Conservation (phyloP, 2,113 vertebrate genomes). For the Austrofundulus limnaeus region DNA sequence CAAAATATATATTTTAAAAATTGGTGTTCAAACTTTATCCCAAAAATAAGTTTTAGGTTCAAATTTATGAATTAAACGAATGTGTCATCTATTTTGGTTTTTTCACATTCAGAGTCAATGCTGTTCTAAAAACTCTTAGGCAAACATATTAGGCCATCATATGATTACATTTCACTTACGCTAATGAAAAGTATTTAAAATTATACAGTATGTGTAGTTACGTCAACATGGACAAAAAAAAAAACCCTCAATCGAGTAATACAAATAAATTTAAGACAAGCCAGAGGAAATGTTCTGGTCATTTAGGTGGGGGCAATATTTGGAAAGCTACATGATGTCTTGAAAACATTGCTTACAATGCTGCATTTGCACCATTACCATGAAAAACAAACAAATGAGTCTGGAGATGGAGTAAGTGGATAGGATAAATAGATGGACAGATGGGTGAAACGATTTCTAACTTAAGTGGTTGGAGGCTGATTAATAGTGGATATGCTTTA, state of each 20-base stretch:
- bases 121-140: neutral
- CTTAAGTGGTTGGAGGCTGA: constrained; percentile 11
- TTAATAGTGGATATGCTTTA: constrained; percentile 1
- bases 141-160: no score
- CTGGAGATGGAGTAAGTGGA: neutral
- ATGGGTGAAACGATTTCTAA: neutral
- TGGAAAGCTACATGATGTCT: neutral
- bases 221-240: no score
- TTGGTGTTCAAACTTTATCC: neutral
- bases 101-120: neutral
- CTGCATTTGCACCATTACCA: neutral
- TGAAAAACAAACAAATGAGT: neutral
- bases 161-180: no score
- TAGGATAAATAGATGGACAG: neutral
- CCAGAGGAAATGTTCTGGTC: neutral
- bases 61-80: neutral
- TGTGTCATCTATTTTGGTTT: neutral
- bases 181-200: no score
- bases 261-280: neutral
- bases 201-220: no score
- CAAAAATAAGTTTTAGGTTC: neutral
- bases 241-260: no score
- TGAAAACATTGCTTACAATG: neutral
- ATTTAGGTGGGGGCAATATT: neutral
- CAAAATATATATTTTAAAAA: neutral